A percentile compares a stretch with the other conserved stretches of the same genome.
These are phyloP conservation scores for Papilio xuthus DNA, from an alignment of 1,140 invertebrate genomes.

Conservation along the genomic window DNA sequence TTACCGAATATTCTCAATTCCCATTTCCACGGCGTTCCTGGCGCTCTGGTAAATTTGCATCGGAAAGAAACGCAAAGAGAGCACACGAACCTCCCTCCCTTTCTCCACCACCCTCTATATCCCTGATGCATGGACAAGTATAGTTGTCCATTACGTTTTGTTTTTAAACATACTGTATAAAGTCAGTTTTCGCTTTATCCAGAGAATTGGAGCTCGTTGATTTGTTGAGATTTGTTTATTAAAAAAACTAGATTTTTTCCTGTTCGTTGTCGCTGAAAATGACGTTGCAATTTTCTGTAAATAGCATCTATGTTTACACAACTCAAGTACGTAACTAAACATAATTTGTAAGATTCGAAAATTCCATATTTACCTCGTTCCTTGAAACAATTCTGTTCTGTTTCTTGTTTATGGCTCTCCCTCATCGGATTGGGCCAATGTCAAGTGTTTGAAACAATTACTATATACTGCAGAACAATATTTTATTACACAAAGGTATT, in stretches of 20 bases:
- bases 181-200: constrained; percentile 13
- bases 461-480: neutral
- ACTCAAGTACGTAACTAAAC: neutral
- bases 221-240: neutral
- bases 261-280: neutral
- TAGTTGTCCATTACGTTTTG: constrained; percentile 28
- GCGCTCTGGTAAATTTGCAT: constrained; percentile 69
- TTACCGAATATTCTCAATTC: constrained; percentile 72
- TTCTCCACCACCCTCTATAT: constrained; percentile 40
- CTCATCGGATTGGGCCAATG: no score
- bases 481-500: neutral
- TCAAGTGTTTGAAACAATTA: neutral
- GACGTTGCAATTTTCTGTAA: neutral
- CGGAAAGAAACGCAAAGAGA: constrained; percentile 75
- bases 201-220: neutral
- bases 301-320: neutral
- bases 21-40: constrained; percentile 61
- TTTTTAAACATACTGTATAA: constrained; percentile 26
- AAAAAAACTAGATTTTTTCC: neutral
- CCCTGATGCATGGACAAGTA: constrained; percentile 28
- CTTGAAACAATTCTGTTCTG: no score
- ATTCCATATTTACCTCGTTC: neutral
- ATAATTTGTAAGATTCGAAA: neutral
- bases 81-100: constrained; percentile 47
- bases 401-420: no score